phyloP scores from a whole-genome alignment of 2,113 vertebrate genomes.

The Leucopsar rothschildi region DNA sequence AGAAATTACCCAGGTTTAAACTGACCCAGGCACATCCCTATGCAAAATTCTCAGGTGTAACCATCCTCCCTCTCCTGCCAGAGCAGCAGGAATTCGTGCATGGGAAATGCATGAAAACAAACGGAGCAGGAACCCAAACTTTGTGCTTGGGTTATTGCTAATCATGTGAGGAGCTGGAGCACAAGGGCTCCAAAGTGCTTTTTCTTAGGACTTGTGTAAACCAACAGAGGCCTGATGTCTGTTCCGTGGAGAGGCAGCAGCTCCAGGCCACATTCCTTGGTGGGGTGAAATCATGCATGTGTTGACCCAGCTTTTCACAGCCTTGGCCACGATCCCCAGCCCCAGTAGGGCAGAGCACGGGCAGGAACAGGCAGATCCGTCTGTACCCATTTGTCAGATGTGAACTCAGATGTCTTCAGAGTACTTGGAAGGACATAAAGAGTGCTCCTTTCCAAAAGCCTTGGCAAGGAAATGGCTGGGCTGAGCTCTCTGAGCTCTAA shows the following conservation, averaged over 20 bases:
- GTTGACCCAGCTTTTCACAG: neutral
- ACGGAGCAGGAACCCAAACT: neutral
- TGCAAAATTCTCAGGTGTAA: neutral
- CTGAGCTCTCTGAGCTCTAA: neutral
- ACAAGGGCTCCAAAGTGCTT: neutral
- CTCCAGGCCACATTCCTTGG: neutral
- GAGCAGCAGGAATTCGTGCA: rapidly evolving
- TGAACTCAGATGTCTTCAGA: neutral
- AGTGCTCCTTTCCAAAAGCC: neutral
- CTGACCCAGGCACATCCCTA: neutral
- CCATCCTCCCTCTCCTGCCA: neutral
- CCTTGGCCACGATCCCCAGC: neutral
- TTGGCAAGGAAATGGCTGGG: neutral
- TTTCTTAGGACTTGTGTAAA: neutral
- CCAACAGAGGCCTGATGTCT: neutral
- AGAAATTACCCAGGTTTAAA: neutral
- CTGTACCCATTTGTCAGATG: neutral
- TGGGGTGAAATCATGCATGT: neutral
- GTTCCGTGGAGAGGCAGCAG: neutral
- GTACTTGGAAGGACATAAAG: neutral
- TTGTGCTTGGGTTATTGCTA: neutral
- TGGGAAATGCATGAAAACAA: neutral
- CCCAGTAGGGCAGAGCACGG: neutral
- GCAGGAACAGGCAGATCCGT: neutral
- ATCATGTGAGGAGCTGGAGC: neutral